A percentile compares a stretch with the other conserved stretches of the same genome.
These are phyloP conservation scores for Pristionchus exspectatus DNA, from an alignment of 2,888 invertebrate genomes.

Conservation along the genomic window DNA sequence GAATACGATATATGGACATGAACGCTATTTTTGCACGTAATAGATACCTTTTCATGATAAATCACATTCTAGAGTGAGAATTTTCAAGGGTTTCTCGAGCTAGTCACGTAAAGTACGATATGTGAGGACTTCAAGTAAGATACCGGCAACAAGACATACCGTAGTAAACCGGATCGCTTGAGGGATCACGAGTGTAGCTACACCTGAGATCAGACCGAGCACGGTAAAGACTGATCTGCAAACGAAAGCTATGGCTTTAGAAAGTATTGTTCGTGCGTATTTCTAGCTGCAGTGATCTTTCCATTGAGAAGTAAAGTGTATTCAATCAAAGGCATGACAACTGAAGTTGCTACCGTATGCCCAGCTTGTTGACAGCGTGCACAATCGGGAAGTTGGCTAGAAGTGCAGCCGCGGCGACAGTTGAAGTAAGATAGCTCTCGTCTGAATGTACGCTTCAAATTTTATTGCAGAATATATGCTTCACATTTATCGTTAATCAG, in stretches of 20 bases:
- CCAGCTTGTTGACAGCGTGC: conserved; percentile 66
- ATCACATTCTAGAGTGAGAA: no score
- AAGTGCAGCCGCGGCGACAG: conserved; percentile 75
- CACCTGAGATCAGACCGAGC: conserved; percentile 73
- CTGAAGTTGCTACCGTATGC: conserved; percentile 1
- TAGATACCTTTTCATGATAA: no score
- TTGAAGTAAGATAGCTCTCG: conserved; percentile 70
- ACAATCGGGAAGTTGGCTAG: conserved; percentile 76
- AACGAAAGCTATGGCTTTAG: not conserved
- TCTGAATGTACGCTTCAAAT: conserved; percentile 55
- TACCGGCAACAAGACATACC: no score
- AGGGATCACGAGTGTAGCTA: conserved; percentile 73
- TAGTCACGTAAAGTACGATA: no score
- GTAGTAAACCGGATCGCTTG: conserved; percentile 67
- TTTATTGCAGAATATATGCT: not conserved
- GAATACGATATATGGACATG: not conserved
- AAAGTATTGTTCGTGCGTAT: not conserved
- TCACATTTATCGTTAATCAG: not conserved
- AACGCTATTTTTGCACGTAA: no score
- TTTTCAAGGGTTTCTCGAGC: no score
- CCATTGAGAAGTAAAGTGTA: not conserved
- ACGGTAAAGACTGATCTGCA: conserved; percentile 70
- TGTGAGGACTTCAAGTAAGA: no score
- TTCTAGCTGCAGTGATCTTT: not conserved
- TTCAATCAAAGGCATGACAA: not conserved